Evolutionary conservation across 2,888 invertebrate genomes (phyloP).

Genomic region (Eretmocerus hayati): DNA sequence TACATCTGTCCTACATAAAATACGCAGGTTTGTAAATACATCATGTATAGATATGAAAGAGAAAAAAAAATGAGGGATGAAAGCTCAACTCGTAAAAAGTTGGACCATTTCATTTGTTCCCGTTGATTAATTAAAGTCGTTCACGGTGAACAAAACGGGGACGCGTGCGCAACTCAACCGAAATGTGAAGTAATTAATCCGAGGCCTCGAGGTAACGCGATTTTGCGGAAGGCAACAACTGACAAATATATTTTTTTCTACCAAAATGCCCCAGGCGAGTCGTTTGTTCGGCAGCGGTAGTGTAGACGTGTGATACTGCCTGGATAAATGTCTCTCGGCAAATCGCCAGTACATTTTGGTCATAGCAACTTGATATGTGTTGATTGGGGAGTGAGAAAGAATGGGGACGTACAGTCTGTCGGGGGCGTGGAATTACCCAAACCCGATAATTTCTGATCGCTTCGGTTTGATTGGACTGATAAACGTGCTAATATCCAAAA

Average conservation of each 20-base stretch:
- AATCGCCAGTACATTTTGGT: no score
- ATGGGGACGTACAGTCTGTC: no score
- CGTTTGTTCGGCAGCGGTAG: constrained; percentile 9
- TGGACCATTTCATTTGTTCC: constrained; percentile 30
- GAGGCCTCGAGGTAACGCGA: constrained; percentile 25
- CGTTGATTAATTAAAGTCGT: constrained; percentile 24
- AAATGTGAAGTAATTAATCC: constrained; percentile 34
- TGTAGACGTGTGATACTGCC: no score
- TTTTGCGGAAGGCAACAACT: constrained; percentile 26
- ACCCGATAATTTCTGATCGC: no score
- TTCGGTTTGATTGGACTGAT: no score
- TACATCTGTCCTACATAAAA: no score
- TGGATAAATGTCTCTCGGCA: no score
- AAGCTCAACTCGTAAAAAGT: constrained; percentile 1
- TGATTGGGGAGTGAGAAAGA: no score
- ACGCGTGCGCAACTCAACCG: neutral
- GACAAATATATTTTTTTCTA: constrained; percentile 42
- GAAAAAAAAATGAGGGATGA: neutral
- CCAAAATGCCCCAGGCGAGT: constrained; percentile 39
- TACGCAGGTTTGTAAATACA: no score
- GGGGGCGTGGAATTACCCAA: no score
- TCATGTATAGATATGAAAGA: neutral
- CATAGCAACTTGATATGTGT: no score
- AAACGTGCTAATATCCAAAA: no score
- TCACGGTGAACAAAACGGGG: neutral